phyloP scores from a whole-genome alignment of 2,797 vertebrate genomes.

The Ibycter americanus region DNA sequence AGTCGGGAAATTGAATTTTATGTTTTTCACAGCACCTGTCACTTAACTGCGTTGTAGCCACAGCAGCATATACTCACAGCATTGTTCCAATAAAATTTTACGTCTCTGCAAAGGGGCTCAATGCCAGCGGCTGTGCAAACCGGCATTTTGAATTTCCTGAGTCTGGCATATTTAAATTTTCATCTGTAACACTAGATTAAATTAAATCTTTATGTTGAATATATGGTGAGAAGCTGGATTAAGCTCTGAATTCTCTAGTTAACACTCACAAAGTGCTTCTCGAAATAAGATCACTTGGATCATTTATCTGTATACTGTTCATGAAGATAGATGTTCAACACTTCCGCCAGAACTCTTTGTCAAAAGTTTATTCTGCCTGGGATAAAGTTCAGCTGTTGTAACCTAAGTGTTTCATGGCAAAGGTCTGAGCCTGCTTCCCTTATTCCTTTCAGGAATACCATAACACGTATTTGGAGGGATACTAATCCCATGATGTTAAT shows the following conservation, averaged over 20 bases:
- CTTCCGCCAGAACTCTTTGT: not conserved
- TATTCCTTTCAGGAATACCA: constrained; percentile 7
- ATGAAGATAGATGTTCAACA: constrained; percentile 48
- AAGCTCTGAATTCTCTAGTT: constrained; percentile 47
- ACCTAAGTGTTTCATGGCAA: constrained; percentile 11
- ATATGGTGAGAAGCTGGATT: constrained; percentile 32
- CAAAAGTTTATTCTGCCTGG: constrained; percentile 12
- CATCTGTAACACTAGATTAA: constrained; percentile 44
- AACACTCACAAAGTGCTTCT: constrained; percentile 48
- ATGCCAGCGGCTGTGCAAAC: not conserved
- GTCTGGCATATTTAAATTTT: constrained; percentile 53
- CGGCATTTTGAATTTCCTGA: constrained; percentile 32
- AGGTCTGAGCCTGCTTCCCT: not conserved
- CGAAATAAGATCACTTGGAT: constrained; percentile 44
- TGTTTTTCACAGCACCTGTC: constrained; percentile 38
- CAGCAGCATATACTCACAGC: not conserved
- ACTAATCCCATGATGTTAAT: not conserved
- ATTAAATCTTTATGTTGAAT: constrained; percentile 57
- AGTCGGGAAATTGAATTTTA: constrained; percentile 4
- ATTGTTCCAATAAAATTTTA: not conserved
- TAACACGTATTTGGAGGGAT: not conserved
- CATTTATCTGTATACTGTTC: constrained; percentile 10
- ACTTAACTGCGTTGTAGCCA: not conserved
- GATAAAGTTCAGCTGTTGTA: constrained; percentile 45
- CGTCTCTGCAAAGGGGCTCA: not conserved